A percentile compares a stretch with the other conserved stretches of the same genome.
These are phyloP conservation scores for Borostomias antarcticus DNA, from an alignment of 2,797 vertebrate species.

Conservation along the genomic window DNA sequence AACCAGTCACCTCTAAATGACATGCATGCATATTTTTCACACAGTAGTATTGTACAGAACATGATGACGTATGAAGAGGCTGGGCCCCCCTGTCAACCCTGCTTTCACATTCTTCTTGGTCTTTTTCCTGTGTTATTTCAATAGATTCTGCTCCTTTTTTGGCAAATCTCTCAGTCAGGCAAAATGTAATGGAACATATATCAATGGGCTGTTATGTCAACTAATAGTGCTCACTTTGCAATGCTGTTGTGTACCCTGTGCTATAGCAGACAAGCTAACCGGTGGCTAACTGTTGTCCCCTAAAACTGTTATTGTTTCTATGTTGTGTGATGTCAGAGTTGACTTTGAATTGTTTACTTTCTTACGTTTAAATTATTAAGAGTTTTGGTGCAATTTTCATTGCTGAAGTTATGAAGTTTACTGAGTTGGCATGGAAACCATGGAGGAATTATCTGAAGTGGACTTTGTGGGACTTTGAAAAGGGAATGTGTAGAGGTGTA, in stretches of 20 bases:
- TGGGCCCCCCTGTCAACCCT: conserved; percentile 74
- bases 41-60: conserved; percentile 69
- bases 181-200: conserved; percentile 53
- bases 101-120: conserved; percentile 68
- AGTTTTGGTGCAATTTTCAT: conserved; percentile 72
- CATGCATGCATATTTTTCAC: conserved; percentile 72
- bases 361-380: conserved; percentile 73
- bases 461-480: conserved; percentile 44
- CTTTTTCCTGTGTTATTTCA: conserved; percentile 65
- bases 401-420: conserved; percentile 79
- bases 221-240: conserved; percentile 69
- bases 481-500: conserved; percentile 35
- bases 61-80: conserved; percentile 59
- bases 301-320: conserved; percentile 19
- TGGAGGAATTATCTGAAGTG: too few species aligned
- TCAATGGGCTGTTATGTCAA: conserved; percentile 68
- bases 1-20: conserved; percentile 55
- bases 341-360: conserved; percentile 63
- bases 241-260: conserved; percentile 71
- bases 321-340: conserved; percentile 53
- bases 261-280: conserved; percentile 68
- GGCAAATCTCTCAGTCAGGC: conserved; percentile 54
- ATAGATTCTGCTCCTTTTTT: conserved; percentile 54
- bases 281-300: conserved; percentile 58
- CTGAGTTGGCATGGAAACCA: conserved; percentile 55